Evolutionary conservation across 2,113 vertebrate species (phyloP).

Genomic region (Antigone vipio): DNA sequence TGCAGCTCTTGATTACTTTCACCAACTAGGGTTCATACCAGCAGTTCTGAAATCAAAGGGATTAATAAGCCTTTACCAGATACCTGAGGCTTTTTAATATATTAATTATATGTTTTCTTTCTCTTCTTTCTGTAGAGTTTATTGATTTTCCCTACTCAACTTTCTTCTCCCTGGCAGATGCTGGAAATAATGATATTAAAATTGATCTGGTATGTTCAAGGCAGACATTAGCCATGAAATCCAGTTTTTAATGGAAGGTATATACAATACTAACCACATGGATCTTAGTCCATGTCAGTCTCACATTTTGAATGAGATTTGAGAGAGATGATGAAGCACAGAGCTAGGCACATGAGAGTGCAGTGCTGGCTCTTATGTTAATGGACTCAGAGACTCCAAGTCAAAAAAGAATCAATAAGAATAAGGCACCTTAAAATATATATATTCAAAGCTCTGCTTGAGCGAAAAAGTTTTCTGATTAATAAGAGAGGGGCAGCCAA

Average conservation of each 20-base stretch:
- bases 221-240: slow-evolving; percentile 19
- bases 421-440: slow-evolving; percentile 23
- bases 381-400: slow-evolving; percentile 12
- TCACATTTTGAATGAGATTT: slow-evolving; percentile 4
- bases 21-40: neutral
- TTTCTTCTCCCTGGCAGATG: neutral
- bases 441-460: neutral
- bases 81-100: neutral
- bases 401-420: slow-evolving; percentile 39
- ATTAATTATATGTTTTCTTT: neutral
- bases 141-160: neutral
- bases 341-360: neutral
- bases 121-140: neutral
- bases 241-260: slow-evolving; percentile 35
- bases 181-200: slow-evolving; percentile 45
- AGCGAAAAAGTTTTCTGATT: slow-evolving; percentile 35
- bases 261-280: slow-evolving; percentile 12
- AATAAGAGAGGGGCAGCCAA: slow-evolving; percentile 34
- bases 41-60: neutral
- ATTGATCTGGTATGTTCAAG: slow-evolving; percentile 26
- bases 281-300: neutral
- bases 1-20: neutral
- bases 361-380: slow-evolving; percentile 8
- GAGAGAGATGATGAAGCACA: neutral
- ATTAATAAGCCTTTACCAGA: neutral